Evolutionary conservation across 2,113 vertebrate genomes (phyloP).

Genomic region (Clarias magur): DNA sequence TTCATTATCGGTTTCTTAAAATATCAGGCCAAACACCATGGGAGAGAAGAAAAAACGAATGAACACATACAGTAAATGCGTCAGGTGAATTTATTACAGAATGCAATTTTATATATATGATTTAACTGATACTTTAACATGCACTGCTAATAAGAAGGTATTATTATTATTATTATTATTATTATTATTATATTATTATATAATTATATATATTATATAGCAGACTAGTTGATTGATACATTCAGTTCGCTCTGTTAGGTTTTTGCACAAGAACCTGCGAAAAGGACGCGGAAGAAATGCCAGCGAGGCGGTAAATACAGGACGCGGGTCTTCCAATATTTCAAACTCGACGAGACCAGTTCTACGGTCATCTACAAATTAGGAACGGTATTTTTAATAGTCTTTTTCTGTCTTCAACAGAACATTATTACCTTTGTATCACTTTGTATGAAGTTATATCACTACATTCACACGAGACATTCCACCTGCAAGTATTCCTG

Average conservation of each 20-base stretch:
- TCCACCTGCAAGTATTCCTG: not conserved
- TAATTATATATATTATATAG: too few relatives aligned
- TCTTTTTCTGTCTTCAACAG: not conserved
- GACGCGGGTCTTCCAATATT: not conserved
- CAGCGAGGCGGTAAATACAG: not conserved
- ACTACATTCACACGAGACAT: not conserved
- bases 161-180: not conserved
- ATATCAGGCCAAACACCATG: not conserved
- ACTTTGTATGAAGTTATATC: not conserved
- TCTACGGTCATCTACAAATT: not conserved
- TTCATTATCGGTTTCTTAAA: not conserved
- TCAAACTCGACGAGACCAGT: not conserved
- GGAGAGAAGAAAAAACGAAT: not conserved
- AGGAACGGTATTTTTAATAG: not conserved
- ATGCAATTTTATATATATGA: not conserved
- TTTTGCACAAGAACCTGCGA: not conserved
- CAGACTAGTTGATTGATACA: not conserved
- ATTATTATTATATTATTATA: not conserved
- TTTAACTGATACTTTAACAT: not conserved
- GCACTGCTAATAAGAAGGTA: not conserved
- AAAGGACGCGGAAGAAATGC: not conserved
- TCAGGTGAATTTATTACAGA: slow-evolving; percentile 6
- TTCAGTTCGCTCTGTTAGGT: not conserved
- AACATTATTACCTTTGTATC: not conserved
- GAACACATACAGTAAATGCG: not conserved